Conservation (phyloP, 2,888 invertebrate genomes). For the Bellardia pandia region DNA sequence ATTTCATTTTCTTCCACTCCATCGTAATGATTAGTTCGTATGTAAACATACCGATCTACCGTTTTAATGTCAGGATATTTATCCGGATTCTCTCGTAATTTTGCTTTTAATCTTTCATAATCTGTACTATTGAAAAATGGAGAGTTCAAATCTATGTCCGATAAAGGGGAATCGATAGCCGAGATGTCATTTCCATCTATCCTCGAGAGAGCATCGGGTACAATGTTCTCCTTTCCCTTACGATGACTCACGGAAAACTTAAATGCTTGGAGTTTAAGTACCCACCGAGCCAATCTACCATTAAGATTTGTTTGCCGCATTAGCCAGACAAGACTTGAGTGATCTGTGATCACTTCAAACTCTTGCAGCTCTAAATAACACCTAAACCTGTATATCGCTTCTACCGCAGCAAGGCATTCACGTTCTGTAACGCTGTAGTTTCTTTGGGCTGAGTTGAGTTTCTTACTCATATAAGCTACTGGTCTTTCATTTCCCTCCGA, state of each 20-base stretch:
- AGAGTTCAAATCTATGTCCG: constrained; percentile 10
- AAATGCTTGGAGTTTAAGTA: background rate
- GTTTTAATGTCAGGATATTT: constrained; percentile 1
- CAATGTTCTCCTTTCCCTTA: constrained; percentile 3
- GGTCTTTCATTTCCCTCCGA: too few species aligned
- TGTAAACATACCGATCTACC: background rate
- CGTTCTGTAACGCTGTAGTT: background rate
- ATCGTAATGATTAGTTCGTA: background rate
- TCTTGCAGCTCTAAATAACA: background rate
- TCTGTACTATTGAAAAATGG: background rate
- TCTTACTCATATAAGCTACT: too few species aligned
- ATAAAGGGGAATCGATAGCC: background rate
- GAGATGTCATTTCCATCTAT: background rate
- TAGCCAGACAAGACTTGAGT: background rate
- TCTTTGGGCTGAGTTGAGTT: too few species aligned
- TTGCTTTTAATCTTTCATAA: background rate
- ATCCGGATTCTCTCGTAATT: background rate
- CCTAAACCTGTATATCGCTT: background rate
- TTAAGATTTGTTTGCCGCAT: background rate
- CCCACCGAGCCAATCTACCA: background rate
- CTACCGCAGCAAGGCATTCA: background rate
- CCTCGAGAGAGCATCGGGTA: constrained; percentile 5
- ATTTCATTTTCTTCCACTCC: background rate
- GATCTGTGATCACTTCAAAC: too few species aligned
- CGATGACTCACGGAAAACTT: constrained; percentile 4